phyloP scores from a whole-genome alignment of 2,113 vertebrate species.

The Brachyistius frenatus region DNA sequence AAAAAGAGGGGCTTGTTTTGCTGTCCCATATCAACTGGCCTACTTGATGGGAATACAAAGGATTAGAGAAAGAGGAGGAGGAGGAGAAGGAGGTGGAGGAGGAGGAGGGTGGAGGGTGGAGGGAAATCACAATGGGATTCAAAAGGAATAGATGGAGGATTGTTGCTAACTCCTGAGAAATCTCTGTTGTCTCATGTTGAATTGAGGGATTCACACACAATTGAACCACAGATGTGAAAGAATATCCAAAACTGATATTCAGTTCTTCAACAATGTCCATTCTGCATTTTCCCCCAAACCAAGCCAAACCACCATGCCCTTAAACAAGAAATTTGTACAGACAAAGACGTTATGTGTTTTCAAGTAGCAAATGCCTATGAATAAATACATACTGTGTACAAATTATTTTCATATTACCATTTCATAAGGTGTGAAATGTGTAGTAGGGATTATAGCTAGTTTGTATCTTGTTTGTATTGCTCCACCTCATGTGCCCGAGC shows the following conservation, averaged over 20 bases:
- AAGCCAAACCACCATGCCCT: neutral
- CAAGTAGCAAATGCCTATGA: neutral
- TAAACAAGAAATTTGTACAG: neutral
- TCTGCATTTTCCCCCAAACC: neutral
- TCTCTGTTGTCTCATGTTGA: constrained; percentile 16
- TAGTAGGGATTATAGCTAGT: neutral
- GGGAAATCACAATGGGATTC: constrained; percentile 30
- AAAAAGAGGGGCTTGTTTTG: constrained; percentile 49
- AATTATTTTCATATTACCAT: neutral
- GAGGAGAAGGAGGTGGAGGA: constrained; percentile 7
- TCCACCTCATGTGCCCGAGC: neutral
- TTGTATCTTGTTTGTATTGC: neutral
- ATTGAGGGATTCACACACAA: constrained; percentile 9
- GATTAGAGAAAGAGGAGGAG: constrained; percentile 4
- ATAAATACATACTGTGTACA: neutral
- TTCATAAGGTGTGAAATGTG: neutral
- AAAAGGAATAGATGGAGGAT: constrained; percentile 28
- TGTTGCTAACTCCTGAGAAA: constrained; percentile 14
- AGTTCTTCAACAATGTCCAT: neutral
- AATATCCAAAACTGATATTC: constrained; percentile 4
- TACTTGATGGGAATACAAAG: constrained; percentile 68
- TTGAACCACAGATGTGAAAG: neutral
- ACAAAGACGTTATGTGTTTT: neutral
- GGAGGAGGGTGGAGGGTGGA: constrained; percentile 14
- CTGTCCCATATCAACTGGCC: constrained; percentile 75